Percentiles rank a stretch among this genome's conserved stretches.
Evolutionary conservation across 2,888 invertebrate species (phyloP).

Genomic region (Drosophila nr. fundita): DNA sequence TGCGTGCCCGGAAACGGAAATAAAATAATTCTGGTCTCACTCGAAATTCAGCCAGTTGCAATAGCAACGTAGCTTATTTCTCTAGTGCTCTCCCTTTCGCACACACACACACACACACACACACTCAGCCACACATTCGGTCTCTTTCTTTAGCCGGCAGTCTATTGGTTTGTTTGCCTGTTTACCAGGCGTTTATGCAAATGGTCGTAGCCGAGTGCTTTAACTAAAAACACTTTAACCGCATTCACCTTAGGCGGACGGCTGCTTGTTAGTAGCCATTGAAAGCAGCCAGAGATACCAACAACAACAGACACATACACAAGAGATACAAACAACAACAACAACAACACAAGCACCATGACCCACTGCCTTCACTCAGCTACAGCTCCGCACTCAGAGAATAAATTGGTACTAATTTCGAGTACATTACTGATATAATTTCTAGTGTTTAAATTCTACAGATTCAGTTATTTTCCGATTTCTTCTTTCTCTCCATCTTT

Average conservation of each 20-base stretch:
- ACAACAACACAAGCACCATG: slow-evolving; percentile 13
- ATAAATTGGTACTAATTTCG: neutral
- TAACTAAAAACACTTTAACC: slow-evolving; percentile 81
- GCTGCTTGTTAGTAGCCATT: slow-evolving; percentile 79
- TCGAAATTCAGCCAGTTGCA: slow-evolving; percentile 46
- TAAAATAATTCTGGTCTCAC: slow-evolving; percentile 73
- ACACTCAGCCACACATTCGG: slow-evolving; percentile 1
- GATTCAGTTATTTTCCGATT: neutral
- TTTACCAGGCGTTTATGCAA: slow-evolving; percentile 72
- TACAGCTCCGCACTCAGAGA: slow-evolving; percentile 4
- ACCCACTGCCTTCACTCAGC: slow-evolving; percentile 20
- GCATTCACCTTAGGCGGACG: slow-evolving; percentile 76
- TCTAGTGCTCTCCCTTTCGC: slow-evolving; percentile 18
- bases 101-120: slow-evolving; percentile 12
- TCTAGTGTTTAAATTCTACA: neutral
- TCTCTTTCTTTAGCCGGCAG: slow-evolving; percentile 12
- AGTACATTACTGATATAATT: neutral
- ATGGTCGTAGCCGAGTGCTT: slow-evolving; percentile 72
- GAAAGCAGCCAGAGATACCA: slow-evolving; percentile 66
- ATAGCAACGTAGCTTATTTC: slow-evolving; percentile 6
- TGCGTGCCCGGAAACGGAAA: slow-evolving; percentile 79
- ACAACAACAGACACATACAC: neutral
- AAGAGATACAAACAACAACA: slow-evolving; percentile 39
- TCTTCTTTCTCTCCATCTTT: neutral
- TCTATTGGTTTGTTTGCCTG: slow-evolving; percentile 34